Base-by-base conservation (phyloP, 1,140 invertebrate species). In the Bicyclus anynana region DNA sequence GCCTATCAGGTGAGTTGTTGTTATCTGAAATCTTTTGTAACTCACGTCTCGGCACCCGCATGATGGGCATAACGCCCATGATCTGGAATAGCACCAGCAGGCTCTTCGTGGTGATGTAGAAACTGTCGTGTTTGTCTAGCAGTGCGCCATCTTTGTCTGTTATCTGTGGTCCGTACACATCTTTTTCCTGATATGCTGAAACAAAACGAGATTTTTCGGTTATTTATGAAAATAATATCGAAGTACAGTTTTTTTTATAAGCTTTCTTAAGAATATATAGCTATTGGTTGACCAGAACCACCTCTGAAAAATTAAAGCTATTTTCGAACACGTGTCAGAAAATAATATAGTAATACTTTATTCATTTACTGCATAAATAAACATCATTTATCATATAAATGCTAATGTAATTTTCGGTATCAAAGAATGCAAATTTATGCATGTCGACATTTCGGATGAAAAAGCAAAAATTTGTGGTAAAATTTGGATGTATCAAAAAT, bases 41-140 rank as follows among this genome's bases (percentile, higher is more conserved):
- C 60, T 68, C 80, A 84, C 91, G 84, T 58, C 83, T 88, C 13
- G 90, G 84, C 29, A 91, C 90, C 54, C 92, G 85, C 84, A 92
- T 92, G 14, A 93, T 93, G 0, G 92, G 92, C 92, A 93, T 93
- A 0, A 93, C 89, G n/a, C 92, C 92, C 92, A 93, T 93, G 18
- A 93, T 91, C 75, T 93, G 92, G 61, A 93, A 93, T 0, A 93
- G 76, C 1, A 92, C 91, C 51, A 93, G 67, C 35, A 93, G 75
- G 67, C 91, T 93, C 69, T 93, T 93, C 0, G 92, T 93, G 0
- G 91, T 93, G 9, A 91, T 74, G 67, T 93, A 93, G 67, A 93
- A 93, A 26, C 90, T 91, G 62, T 93, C 92, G 51, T 92, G 91
- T 59, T 91, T 81, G 53, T 93, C 84, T 5, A 86, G 56, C 0